phyloP scores from a whole-genome alignment of 2,888 invertebrate species.

The Drosophila histrio region DNA sequence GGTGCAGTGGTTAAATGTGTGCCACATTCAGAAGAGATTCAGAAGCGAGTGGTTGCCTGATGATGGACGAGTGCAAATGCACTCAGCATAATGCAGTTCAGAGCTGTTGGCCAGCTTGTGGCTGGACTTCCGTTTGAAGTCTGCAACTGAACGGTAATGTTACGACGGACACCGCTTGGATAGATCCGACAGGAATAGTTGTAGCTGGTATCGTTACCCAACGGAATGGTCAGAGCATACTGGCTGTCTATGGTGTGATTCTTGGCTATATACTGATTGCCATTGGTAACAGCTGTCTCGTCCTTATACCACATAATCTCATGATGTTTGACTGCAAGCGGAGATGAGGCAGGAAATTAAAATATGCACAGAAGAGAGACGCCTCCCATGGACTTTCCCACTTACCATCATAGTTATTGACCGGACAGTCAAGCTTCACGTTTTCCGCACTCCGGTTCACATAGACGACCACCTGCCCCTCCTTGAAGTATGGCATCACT shows the following conservation, averaged over 20 bases:
- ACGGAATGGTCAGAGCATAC: constrained; percentile 45
- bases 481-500: constrained; percentile 52
- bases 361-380: too few species aligned
- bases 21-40: constrained; percentile 35
- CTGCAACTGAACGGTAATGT: constrained; percentile 37
- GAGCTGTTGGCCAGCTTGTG: constrained; percentile 16
- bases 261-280: constrained; percentile 8
- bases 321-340: constrained; percentile 41
- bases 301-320: constrained; percentile 58
- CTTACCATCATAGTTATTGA: constrained; percentile 60
- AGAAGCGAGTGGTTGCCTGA: constrained; percentile 26
- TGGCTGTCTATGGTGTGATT: constrained; percentile 42
- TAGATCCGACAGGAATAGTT: constrained; percentile 43
- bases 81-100: constrained; percentile 10
- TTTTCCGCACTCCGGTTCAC: constrained; percentile 32
- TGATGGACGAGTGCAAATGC: constrained; percentile 22
- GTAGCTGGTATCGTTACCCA: constrained; percentile 45
- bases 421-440: constrained; percentile 61
- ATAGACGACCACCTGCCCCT: constrained; percentile 32
- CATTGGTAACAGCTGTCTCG: constrained; percentile 29
- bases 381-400: not conserved
- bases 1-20: constrained; percentile 45
- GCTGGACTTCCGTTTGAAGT: constrained; percentile 27
- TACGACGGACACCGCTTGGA: constrained; percentile 34
- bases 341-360: not conserved